These are phyloP conservation scores for Papilio gigon DNA, from an alignment of 2,888 invertebrate species.

Conservation along the genomic window DNA sequence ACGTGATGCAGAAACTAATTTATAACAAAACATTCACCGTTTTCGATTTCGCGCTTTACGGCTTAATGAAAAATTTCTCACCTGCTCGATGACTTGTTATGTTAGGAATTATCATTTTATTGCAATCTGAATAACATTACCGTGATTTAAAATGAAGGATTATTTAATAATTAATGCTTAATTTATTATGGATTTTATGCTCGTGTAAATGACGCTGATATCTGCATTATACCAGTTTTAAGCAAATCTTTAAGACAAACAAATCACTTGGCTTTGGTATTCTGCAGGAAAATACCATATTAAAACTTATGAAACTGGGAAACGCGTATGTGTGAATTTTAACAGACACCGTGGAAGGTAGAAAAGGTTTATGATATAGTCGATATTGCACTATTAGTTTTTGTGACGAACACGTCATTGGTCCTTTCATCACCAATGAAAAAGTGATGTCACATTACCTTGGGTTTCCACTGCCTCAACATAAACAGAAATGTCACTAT, in stretches of 20 bases:
- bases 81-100: constrained; percentile 11
- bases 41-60: constrained; percentile 30
- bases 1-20: constrained; percentile 20
- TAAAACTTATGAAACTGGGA: not conserved
- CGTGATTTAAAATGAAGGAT: not conserved
- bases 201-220: not conserved
- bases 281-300: constrained; percentile 2
- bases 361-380: not conserved
- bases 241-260: not conserved
- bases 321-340: constrained; percentile 1
- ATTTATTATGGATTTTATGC: constrained; percentile 13
- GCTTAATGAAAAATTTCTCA: constrained; percentile 27
- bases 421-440: too few relatives aligned
- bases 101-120: constrained; percentile 7
- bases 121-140: constrained; percentile 16
- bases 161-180: constrained; percentile 3
- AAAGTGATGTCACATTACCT: too few relatives aligned
- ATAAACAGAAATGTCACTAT: too few relatives aligned
- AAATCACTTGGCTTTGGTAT: not conserved
- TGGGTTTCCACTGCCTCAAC: too few relatives aligned
- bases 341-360: not conserved
- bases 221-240: constrained; percentile 13
- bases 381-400: not conserved
- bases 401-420: not conserved
- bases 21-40: constrained; percentile 13